These are phyloP conservation scores for Phlogophora meticulosa DNA, from an alignment of 2,888 invertebrate genomes.

Conservation along the genomic window DNA sequence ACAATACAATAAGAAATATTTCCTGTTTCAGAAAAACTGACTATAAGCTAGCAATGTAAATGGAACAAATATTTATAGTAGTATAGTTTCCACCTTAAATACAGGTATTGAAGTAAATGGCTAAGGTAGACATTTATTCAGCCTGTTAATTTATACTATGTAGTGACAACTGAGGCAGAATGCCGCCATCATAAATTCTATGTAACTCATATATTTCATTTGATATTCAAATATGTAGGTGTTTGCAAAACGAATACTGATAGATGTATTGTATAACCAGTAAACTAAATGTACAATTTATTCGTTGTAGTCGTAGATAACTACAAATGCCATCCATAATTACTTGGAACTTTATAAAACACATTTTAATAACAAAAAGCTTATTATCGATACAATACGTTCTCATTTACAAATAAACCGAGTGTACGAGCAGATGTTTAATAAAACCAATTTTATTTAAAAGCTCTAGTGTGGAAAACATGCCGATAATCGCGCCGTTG, in stretches of 20 bases:
- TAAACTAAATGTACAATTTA: constrained; percentile 33
- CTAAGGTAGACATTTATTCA: constrained; percentile 53
- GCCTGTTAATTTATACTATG: constrained; percentile 60
- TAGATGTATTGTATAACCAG: constrained; percentile 55
- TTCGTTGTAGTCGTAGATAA: constrained; percentile 9
- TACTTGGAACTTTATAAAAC: constrained; percentile 35
- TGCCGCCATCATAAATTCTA: constrained; percentile 63
- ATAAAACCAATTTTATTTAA: constrained; percentile 72
- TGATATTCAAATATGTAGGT: constrained; percentile 64
- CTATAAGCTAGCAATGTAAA: constrained; percentile 31
- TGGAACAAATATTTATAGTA: constrained; percentile 7
- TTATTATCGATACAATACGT: constrained; percentile 53
- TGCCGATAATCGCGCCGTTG: constrained; percentile 83
- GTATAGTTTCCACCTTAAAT: constrained; percentile 7
- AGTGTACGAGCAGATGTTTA: constrained; percentile 61
- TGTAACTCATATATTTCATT: constrained; percentile 64
- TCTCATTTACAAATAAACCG: constrained; percentile 59
- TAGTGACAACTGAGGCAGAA: constrained; percentile 61
- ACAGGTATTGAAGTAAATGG: constrained; percentile 53
- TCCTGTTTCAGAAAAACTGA: constrained; percentile 48
- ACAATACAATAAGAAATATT: constrained; percentile 31
- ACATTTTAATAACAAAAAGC: constrained; percentile 44
- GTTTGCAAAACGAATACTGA: constrained; percentile 60
- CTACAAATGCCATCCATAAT: constrained; percentile 20
- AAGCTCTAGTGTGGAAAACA: constrained; percentile 75